Evolutionary conservation across 2,888 invertebrate species (phyloP).

Genomic region (Drosophila antonietae): DNA sequence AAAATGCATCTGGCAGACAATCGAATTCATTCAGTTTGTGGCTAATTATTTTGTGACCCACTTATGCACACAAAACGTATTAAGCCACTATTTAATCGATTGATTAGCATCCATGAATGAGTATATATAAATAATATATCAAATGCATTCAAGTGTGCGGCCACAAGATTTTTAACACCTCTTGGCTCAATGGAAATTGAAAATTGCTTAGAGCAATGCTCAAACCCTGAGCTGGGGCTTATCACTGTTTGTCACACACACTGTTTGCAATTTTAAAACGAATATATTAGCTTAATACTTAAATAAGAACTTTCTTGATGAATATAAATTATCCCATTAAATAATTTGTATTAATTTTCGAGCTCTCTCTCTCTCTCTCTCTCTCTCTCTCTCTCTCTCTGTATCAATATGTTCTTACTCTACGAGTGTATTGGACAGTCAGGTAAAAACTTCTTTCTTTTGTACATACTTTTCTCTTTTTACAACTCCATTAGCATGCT

Average conservation of each 20-base stretch:
- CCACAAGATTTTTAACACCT: neutral
- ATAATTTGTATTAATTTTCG: neutral
- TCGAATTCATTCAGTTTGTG: conserved; percentile 1
- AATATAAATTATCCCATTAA: neutral
- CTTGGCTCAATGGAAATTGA: conserved; percentile 8
- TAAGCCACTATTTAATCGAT: conserved; percentile 19
- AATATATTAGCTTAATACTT: neutral
- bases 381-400: neutral
- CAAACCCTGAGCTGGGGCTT: neutral
- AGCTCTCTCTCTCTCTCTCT: neutral
- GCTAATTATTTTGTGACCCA: conserved; percentile 11
- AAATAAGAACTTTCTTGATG: neutral
- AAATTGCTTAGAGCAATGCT: neutral
- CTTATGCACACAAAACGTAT: neutral
- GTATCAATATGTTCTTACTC: too few species aligned
- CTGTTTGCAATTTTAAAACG: neutral
- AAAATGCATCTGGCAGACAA: conserved; percentile 3
- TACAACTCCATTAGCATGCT: conserved; percentile 51
- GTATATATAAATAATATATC: neutral
- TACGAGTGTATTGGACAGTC: neutral
- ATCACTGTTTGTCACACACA: neutral
- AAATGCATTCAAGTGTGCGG: conserved; percentile 19
- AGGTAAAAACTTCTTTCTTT: neutral
- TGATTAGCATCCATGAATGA: conserved; percentile 29
- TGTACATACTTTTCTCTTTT: conserved; percentile 27